These are phyloP conservation scores for Pardalotus punctatus DNA, from an alignment of 2,113 vertebrate species.

Conservation along the genomic window DNA sequence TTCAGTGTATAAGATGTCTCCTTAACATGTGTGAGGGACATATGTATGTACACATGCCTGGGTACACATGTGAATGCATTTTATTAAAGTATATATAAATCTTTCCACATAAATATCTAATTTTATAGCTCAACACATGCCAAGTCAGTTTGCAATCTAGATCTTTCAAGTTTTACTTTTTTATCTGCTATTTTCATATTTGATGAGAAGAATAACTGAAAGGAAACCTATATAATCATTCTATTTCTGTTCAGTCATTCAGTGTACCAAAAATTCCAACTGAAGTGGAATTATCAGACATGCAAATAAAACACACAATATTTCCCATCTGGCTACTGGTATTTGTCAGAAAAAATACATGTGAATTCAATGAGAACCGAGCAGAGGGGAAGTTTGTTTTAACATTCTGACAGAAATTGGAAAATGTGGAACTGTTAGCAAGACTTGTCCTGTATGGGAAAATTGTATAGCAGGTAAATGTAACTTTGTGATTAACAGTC, in stretches of 20 bases:
- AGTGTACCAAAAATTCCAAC: neutral
- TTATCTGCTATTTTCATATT: neutral
- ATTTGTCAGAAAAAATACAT: conserved; percentile 9
- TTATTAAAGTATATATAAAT: neutral
- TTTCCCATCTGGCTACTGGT: neutral
- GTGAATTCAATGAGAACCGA: neutral
- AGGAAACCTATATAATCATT: neutral
- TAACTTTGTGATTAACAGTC: neutral
- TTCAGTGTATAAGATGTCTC: neutral
- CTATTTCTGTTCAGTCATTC: neutral
- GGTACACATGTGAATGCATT: neutral
- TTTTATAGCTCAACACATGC: neutral
- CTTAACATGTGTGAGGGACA: neutral
- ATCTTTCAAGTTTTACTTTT: neutral
- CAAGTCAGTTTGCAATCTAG: neutral
- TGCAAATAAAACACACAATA: conserved; percentile 1
- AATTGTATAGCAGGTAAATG: neutral
- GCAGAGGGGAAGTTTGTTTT: neutral
- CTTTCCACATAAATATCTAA: neutral
- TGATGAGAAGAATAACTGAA: neutral
- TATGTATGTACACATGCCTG: accelerated
- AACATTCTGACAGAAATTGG: neutral
- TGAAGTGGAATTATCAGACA: conserved; percentile 3
- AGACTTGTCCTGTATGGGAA: neutral
- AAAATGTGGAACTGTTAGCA: neutral